Evolutionary conservation across 2,113 vertebrate genomes (phyloP).

Genomic region (Corapipo altera): DNA sequence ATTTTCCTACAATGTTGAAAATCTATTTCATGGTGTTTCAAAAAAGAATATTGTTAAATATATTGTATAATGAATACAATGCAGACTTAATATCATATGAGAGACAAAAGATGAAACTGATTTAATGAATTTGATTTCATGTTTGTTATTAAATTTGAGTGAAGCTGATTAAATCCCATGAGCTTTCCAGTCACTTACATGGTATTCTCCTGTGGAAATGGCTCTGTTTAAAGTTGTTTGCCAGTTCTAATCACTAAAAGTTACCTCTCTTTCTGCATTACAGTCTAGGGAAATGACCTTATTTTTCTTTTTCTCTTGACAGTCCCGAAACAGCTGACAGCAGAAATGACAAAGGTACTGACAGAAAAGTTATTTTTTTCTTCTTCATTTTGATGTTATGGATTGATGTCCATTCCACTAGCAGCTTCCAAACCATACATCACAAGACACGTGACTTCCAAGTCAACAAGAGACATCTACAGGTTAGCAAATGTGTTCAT

Average conservation of each 20-base stretch:
- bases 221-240: background rate
- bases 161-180: background rate
- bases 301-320: conserved; percentile 31
- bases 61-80: background rate
- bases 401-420: conserved; percentile 34
- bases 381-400: conserved; percentile 20
- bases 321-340: conserved; percentile 8
- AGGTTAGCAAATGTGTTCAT: conserved; percentile 48
- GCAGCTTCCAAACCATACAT: conserved; percentile 37
- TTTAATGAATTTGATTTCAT: conserved; percentile 6
- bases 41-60: background rate
- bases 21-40: background rate
- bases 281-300: background rate
- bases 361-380: conserved; percentile 4
- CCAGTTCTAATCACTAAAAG: background rate
- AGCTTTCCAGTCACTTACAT: background rate
- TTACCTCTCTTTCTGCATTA: background rate
- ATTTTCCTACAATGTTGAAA: background rate
- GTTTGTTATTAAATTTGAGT: background rate
- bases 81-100: background rate
- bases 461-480: conserved; percentile 39
- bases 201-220: background rate
- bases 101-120: background rate
- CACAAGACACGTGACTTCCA: conserved; percentile 4
- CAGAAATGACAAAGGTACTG: conserved; percentile 33